Conservation (phyloP, 2,113 vertebrate genomes). For the Caretta caretta region DNA sequence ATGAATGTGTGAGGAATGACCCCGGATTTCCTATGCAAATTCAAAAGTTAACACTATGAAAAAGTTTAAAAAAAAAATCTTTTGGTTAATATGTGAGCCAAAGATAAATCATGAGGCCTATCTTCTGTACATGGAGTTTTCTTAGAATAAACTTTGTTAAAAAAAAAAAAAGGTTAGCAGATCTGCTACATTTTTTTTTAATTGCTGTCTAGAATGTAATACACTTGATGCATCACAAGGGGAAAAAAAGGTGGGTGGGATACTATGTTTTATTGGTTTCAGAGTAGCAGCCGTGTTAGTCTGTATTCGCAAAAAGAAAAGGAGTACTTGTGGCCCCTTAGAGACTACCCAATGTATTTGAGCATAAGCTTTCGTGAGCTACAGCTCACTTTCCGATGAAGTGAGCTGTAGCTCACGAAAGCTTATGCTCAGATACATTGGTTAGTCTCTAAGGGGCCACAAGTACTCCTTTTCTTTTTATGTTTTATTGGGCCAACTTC, state of each 20-base stretch:
- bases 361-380: no score
- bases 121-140: not conserved
- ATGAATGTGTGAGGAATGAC: not conserved
- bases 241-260: not conserved
- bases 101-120: not conserved
- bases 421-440: no score
- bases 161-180: not conserved
- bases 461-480: no score
- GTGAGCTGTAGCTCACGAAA: no score
- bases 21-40: not conserved
- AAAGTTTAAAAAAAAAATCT: not conserved
- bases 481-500: not conserved
- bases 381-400: no score
- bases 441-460: no score
- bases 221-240: not conserved
- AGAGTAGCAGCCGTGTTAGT: no score
- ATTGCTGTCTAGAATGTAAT: not conserved
- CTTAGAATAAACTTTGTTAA: not conserved
- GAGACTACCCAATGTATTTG: no score
- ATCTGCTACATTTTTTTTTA: not conserved
- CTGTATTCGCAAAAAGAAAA: no score
- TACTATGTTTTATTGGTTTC: not conserved
- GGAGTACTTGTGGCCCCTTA: no score
- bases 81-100: not conserved
- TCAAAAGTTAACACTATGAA: not conserved